Evolutionary conservation across 2,797 vertebrate species (phyloP), one percentile per base, ranked within the genome.

Genomic region (Myoxocephalus aenaeus): DNA sequence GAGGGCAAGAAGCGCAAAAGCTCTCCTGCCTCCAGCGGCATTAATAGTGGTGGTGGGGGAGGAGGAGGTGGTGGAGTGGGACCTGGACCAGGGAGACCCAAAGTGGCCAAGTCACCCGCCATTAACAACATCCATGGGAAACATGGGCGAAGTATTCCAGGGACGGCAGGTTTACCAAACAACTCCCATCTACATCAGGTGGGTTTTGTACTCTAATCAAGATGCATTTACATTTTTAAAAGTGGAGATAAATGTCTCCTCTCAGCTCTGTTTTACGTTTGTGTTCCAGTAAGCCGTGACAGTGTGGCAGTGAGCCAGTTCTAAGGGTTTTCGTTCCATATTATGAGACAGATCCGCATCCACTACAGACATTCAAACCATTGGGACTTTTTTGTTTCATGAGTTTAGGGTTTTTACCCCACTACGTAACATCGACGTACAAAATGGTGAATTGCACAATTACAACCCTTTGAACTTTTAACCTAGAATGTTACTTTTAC

Each of bases 141-240:
- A 94, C 98, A 99, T 83, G 88, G 96, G 38, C 96, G 96, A 88
- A 93, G 95, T 87, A 94, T 98, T 93, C 93, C 98, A 80, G 98
- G 97, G 94, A 94, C 97, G 0, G 96, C 96, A 73, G 97, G 96
- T 78, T 95, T 99, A 88, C 93, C 96, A 42, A 98, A 96, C 96
- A 99, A 95, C 92, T 96, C 98, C 62, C 96, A 98, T 82, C 95
- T 98, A 90, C 97, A 98, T 96, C 98, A 99, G 98, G 98, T 99
- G 95, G 66, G 90, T 78, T 65, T 67, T 51, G 5, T 32, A 12
- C 32, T 32, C 2, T 11, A 17, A 2, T 15, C 54, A 27, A 22
- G 27, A 34, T 53, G 15, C 5, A 36, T 62, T 62, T 65, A 7
- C 38, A 40, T 32, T 40, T 42, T 22, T 15, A 5, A 40, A 17